Evolutionary conservation across 1,140 invertebrate species (phyloP), one percentile per base, ranked within the genome.

Genomic region (Scaptodrosophila lebanonensis): DNA sequence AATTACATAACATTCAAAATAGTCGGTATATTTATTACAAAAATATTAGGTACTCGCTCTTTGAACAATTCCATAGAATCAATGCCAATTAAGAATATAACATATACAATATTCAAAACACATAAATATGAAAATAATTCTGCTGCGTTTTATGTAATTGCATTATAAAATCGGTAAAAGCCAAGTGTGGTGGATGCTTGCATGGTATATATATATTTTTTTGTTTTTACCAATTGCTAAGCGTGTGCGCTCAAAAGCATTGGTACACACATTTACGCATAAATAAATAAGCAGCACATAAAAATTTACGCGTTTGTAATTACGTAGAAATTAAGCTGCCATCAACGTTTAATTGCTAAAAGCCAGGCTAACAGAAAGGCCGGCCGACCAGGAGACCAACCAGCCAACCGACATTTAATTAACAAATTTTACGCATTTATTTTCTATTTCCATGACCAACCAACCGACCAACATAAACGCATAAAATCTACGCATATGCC

Each of bases 401-500:
- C 50, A 75, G 56, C 66, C 65, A 38, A 67, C 54, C 54, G 70
- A 64, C 69, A 82, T 82, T 82, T 82, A 82, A 83, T 82, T 82
- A 82, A 82, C 75, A 82, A 82, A 82, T 82, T 82, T 82, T 82
- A 82, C 76, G 69, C 75, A 82, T 82, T 82, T 75, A 67, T 83
- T 82, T 82, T 83, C 75, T 82, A 83, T 75, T 82, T 82, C 70
- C 76, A 82, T 82, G 50, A 61, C 62, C 43, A 49, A 65, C 59
- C 67, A 57, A 63, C 49, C 39, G n/a, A n/a, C n/a, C 30, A 27
- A 63, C 15, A 20, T 22, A 16, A 13, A 39, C 11, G 22, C 45
- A 30, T 43, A 39, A 49, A 44, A 57, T 9, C 32, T 33, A 3
- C 32, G 32, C 12, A 9, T 3, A 13, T 33, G 32, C n/a, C n/a